These are phyloP conservation scores for Plagodis dolabraria DNA, from an alignment of 2,888 invertebrate genomes.

Conservation along the genomic window DNA sequence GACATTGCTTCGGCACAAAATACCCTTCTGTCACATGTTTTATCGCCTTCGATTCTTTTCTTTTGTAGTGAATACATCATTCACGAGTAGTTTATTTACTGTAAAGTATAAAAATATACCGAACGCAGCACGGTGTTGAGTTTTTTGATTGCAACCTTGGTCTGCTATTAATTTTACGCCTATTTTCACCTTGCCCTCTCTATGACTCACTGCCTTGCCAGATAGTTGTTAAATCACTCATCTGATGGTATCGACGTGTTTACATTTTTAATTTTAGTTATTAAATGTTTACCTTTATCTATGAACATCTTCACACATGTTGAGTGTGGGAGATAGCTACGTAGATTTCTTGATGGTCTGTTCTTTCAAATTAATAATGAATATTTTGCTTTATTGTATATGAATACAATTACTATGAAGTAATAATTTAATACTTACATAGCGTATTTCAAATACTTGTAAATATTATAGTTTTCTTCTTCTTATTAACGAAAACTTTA, in stretches of 20 bases:
- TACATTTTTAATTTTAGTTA: conserved; percentile 19
- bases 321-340: too few species aligned
- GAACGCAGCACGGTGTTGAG: conserved; percentile 44
- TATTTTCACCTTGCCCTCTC: conserved; percentile 63
- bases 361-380: too few species aligned
- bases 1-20: background rate
- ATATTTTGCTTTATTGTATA: too few species aligned
- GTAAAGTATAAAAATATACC: conserved; percentile 49
- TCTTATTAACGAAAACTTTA: too few species aligned
- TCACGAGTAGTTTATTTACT: conserved; percentile 44
- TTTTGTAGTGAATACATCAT: background rate
- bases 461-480: too few species aligned
- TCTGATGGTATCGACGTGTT: conserved; percentile 17
- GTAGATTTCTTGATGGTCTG: too few species aligned
- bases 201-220: conserved; percentile 52
- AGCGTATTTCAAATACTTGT: too few species aligned
- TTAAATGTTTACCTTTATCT: conserved; percentile 5
- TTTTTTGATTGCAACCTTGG: conserved; percentile 67
- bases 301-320: conserved; percentile 7
- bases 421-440: too few species aligned
- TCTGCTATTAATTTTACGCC: conserved; percentile 74
- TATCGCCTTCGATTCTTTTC: too few species aligned
- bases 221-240: conserved; percentile 39
- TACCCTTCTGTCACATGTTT: background rate
- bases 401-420: too few species aligned